These are phyloP conservation scores for Phalera bucephala DNA, from an alignment of 2,888 invertebrate species.

Conservation along the genomic window DNA sequence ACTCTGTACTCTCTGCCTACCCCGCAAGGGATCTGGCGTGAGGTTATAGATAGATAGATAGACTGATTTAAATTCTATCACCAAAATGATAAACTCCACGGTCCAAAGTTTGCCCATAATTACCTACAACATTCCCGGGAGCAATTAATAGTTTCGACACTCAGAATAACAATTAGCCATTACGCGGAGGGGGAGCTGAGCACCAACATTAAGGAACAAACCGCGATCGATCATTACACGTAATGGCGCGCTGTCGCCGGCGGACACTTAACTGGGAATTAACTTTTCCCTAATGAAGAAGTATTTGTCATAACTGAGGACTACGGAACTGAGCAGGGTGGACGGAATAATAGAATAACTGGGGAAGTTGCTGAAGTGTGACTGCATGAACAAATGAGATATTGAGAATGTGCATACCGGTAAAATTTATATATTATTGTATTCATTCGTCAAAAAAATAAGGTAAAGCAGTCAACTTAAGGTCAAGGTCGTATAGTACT, in stretches of 20 bases:
- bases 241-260: slow-evolving; percentile 10
- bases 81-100: background rate
- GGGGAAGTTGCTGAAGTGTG: no score
- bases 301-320: slow-evolving; percentile 9
- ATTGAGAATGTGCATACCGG: no score
- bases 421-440: no score
- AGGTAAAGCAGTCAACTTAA: no score
- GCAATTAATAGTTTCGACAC: background rate
- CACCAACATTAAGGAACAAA: slow-evolving; percentile 1
- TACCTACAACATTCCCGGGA: background rate
- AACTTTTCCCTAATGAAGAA: slow-evolving; percentile 21
- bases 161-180: background rate
- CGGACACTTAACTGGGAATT: slow-evolving; percentile 22
- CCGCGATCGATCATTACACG: slow-evolving; percentile 8
- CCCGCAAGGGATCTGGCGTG: no score
- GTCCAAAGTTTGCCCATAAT: background rate
- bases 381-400: no score
- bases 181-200: background rate
- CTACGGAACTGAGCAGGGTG: background rate
- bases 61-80: no score
- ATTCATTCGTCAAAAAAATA: no score
- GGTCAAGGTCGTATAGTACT: no score
- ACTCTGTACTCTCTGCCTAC: no score
- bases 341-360: no score
- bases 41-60: no score